Percentiles rank a stretch among this genome's conserved stretches.
These are phyloP conservation scores for Zootermopsis nevadensis DNA, from an alignment of 2,888 invertebrate species.

Conservation along the genomic window DNA sequence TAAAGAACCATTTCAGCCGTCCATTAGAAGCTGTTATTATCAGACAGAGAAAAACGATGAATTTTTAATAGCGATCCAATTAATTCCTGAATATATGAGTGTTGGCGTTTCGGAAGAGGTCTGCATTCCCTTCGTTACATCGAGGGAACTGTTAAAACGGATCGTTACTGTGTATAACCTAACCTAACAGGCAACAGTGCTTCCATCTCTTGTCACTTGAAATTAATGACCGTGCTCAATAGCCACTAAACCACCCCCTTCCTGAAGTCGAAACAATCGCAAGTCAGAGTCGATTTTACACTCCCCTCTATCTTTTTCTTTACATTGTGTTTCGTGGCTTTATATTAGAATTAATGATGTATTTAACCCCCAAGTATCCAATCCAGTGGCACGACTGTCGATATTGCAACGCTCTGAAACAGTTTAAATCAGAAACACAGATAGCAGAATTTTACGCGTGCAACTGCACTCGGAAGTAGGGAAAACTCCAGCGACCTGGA, in stretches of 20 bases:
- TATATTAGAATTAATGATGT: constrained; percentile 29
- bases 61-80: constrained; percentile 15
- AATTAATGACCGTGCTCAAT: constrained; percentile 31
- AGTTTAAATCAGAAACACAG: neutral
- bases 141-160: neutral
- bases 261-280: neutral
- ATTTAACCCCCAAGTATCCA: constrained; percentile 10
- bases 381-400: neutral
- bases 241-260: constrained; percentile 10
- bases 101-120: neutral
- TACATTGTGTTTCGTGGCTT: constrained; percentile 12
- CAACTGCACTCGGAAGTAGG: too few species aligned
- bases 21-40: neutral
- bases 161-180: constrained; percentile 5
- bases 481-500: too few species aligned
- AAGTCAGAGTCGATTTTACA: neutral
- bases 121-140: neutral
- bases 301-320: neutral
- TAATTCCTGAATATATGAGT: constrained; percentile 9
- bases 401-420: neutral
- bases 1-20: neutral
- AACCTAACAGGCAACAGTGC: neutral
- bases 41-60: neutral
- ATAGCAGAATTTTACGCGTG: neutral
- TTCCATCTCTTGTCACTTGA: constrained; percentile 22